Evolutionary conservation across 2,797 vertebrate genomes (phyloP), one percentile per base, ranked within the genome.

Genomic region (Helicolenus hilgendorfi): DNA sequence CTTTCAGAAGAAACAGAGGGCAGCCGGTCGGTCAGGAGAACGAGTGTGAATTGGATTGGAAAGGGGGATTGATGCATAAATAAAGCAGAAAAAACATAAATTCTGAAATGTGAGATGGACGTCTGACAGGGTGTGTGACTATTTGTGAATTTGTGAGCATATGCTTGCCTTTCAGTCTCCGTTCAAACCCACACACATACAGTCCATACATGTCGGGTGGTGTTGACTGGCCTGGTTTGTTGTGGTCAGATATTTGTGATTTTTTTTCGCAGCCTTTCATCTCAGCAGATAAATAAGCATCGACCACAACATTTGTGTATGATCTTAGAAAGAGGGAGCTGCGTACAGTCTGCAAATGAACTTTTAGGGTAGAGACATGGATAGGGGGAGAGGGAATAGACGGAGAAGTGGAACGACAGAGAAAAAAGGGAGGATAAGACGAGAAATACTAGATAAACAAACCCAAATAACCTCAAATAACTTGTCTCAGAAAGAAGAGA

Each of bases 1-100:
- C 92, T 93, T 89, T 90, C 79, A 94, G 92, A 91, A 94, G 91
- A 90, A 94, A 84, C 77, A 71, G 73, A 90, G 89, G 88, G 89
- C 89, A 92, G 89, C 72, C 27, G 71, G 93, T 92, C 83, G 64
- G 89, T 88, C 81, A 85, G 83, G 77, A 15, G 81, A 74, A 72
- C 2, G 83, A 83, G 64, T 74, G 90, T 11, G 27, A 83, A 77
- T n/a, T 87, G 87, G 83, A 93, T 89, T 87, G 89, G 77, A 93
- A 91, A 89, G 55, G 69, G 79, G 77, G 86, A 89, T 45, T 90
- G 89, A 81, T 88, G 91, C 81, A 94, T 90, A 86, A 88, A 95
- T 91, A 89, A 89, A 83, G 73, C 67, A 58, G 67, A 58, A 81
- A 84, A 55, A 86, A 68, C 88, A 92, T 74, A 81, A 77, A 90